These are phyloP conservation scores for Lottia scabra DNA, from an alignment of 2,888 invertebrate genomes.

Conservation along the genomic window DNA sequence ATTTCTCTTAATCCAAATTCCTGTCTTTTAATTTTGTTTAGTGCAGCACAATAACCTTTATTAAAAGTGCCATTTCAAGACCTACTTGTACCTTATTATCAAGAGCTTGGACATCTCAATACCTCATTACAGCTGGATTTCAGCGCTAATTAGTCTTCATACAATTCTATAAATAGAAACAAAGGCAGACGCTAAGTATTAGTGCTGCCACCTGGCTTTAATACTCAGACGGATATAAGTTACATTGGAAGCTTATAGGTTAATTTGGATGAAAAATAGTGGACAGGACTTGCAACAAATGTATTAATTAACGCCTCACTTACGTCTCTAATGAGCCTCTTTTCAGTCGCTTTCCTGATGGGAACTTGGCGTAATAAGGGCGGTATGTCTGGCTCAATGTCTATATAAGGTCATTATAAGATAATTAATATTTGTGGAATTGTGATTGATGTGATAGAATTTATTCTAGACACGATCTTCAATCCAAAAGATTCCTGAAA, in stretches of 20 bases:
- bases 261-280: neutral
- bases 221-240: neutral
- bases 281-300: neutral
- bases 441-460: neutral
- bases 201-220: neutral
- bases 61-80: no score
- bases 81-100: no score
- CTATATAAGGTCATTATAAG: slow-evolving; percentile 3
- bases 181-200: neutral
- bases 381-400: neutral
- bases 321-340: neutral
- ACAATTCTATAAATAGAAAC: slow-evolving; percentile 1
- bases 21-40: no score
- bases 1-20: no score
- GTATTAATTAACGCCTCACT: neutral
- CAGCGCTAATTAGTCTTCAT: neutral
- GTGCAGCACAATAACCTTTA: no score
- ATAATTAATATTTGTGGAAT: slow-evolving; percentile 1
- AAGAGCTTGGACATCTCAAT: no score
- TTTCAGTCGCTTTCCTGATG: neutral
- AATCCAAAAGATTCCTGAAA: neutral
- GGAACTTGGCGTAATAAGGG: neutral
- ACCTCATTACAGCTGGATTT: neutral
- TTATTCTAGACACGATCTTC: neutral
- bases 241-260: neutral